A percentile compares a stretch with the other conserved stretches of the same genome.
These are phyloP conservation scores for Smutsia gigantea DNA, from an alignment of 2,797 vertebrate species.

Conservation along the genomic window DNA sequence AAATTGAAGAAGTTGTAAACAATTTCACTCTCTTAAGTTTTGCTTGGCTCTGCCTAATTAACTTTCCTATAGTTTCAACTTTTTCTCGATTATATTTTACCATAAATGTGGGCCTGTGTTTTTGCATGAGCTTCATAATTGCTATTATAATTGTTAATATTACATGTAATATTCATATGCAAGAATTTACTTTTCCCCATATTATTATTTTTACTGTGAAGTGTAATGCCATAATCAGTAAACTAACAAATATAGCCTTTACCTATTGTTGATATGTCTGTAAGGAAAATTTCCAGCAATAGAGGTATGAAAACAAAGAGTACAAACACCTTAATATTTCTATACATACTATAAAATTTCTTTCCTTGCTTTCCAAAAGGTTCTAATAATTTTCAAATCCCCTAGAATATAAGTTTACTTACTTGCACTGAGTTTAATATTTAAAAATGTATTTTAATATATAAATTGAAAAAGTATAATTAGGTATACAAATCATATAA, in stretches of 20 bases:
- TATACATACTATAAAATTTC: not conserved
- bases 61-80: not conserved
- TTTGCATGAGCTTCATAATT: not conserved
- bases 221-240: not conserved
- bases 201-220: not conserved
- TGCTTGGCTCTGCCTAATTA: not conserved
- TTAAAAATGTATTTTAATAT: constrained; percentile 40
- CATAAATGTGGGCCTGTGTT: not conserved
- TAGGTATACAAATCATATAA: not conserved
- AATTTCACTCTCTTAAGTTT: not conserved
- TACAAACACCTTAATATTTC: not conserved
- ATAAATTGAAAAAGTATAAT: constrained; percentile 37
- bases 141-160: not conserved
- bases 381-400: constrained; percentile 18
- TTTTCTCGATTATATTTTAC: constrained; percentile 27
- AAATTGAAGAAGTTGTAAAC: not conserved
- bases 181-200: not conserved
- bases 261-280: not conserved
- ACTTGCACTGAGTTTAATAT: not conserved
- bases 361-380: not conserved
- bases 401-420: not conserved
- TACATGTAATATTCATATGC: too few relatives aligned
- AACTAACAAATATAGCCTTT: not conserved
- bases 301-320: not conserved
- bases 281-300: constrained; percentile 1